Percentiles rank a stretch among this genome's conserved stretches.
phyloP scores from a whole-genome alignment of 2,888 invertebrate genomes.

The Saturnia pavonia region DNA sequence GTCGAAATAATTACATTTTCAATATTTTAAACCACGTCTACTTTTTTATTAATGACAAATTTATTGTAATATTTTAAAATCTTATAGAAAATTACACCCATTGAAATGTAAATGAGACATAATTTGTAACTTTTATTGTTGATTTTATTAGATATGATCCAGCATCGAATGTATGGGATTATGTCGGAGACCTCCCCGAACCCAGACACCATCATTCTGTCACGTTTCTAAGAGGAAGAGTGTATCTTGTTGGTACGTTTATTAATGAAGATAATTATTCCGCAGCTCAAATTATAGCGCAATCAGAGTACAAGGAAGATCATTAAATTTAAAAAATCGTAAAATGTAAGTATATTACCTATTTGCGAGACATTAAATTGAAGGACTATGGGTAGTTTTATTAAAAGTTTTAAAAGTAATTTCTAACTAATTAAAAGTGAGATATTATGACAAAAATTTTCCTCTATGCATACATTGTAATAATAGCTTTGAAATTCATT shows the following conservation, averaged over 20 bases:
- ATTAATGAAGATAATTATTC: neutral
- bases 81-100: neutral
- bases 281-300: neutral
- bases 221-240: slow-evolving; percentile 83
- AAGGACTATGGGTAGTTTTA: neutral
- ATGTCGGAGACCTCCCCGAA: slow-evolving; percentile 85
- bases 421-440: too few relatives aligned
- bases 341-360: neutral
- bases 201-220: slow-evolving; percentile 87
- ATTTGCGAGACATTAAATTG: neutral
- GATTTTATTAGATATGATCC: slow-evolving; percentile 76
- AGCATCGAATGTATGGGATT: slow-evolving; percentile 84
- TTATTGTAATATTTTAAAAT: too few relatives aligned
- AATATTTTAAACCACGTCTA: neutral
- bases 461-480: neutral
- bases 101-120: neutral
- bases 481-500: neutral
- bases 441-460: neutral
- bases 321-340: neutral
- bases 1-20: neutral
- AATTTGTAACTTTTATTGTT: neutral
- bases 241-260: slow-evolving; percentile 84
- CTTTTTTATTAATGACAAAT: too few relatives aligned
- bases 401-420: too few relatives aligned
- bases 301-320: neutral